Base-by-base conservation (phyloP, 23 tunicate species). In the Phallusia fumigata region DNA sequence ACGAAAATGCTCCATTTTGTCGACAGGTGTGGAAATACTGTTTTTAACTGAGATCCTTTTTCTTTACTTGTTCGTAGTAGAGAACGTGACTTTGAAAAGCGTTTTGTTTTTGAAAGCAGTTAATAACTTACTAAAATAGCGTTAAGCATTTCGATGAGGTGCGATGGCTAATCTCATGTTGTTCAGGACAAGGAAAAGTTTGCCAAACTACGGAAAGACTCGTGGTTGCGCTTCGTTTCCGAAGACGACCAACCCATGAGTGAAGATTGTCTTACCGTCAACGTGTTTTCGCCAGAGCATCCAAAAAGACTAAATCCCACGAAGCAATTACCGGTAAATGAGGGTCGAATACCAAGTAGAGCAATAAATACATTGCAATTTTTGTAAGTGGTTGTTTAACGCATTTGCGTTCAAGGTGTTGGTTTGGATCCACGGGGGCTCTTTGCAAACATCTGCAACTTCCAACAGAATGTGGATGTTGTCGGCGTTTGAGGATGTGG, bases 401-500 rank as follows among this genome's bases (percentile, higher is more conserved):
- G n/a, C 16, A 13, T 19, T 47, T 65, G 32, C 53, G 18, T 31
- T 47, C 11, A 0, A 94, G 95, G 99, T 96, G 11, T 30, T 96
- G 0, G 86, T 96, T 11, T 96, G 95, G 95, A 82, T 96, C 21
- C 93, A 96, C 64, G 99, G 99, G 0, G 99, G 99, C 12, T 87
- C 91, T 16, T 73, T 91, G 21, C 86, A 89, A 35, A 35, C 72
- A 13, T 78, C 91, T 32, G 84, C 84, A 16, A 76, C 99, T 32
- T 77, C 96, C n/a, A 64, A 83, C 75, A 80, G 89, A 75, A 34
- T 94, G 88, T 94, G 98, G 98, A 79, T 79, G 80, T 51, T 94
- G 51, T 74, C 98, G 0, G 92, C 99, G 24, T 95, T 65, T 81
- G 93, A 96, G 58, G 93, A 96, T 52, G 95, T 96, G 10, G 82